Conservation (phyloP, 2,797 vertebrate species). For the Acropternis orthonyx region DNA sequence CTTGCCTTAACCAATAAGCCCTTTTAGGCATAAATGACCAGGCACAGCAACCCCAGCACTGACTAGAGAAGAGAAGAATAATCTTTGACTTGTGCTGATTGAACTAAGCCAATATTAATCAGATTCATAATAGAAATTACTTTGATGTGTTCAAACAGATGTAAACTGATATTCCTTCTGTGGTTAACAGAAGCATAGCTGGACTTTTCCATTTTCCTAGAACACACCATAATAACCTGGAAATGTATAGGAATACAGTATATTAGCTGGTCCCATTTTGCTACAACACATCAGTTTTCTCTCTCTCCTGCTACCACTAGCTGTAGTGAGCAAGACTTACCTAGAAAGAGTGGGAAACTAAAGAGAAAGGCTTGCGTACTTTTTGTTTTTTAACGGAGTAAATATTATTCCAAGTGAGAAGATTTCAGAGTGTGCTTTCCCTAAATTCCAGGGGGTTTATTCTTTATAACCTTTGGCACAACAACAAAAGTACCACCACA, state of each 20-base stretch:
- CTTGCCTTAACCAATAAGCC: background rate
- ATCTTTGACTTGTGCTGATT: background rate
- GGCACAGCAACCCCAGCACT: background rate
- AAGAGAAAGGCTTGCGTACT: background rate
- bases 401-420: background rate
- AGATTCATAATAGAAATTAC: background rate
- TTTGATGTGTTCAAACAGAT: background rate
- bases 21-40: background rate
- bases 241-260: background rate
- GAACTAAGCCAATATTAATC: background rate
- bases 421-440: background rate
- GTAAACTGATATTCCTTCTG: background rate
- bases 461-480: background rate
- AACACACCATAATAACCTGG: background rate
- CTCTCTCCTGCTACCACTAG: background rate
- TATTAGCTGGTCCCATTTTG: background rate
- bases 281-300: background rate
- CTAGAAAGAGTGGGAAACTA: background rate
- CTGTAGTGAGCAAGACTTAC: background rate
- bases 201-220: background rate
- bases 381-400: background rate
- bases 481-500: background rate
- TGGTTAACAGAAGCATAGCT: background rate
- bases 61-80: background rate
- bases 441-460: background rate